A percentile compares a stretch with the other conserved stretches of the same genome.
These are phyloP conservation scores for Labeo catla DNA, from an alignment of 2,113 vertebrate species.

Conservation along the genomic window DNA sequence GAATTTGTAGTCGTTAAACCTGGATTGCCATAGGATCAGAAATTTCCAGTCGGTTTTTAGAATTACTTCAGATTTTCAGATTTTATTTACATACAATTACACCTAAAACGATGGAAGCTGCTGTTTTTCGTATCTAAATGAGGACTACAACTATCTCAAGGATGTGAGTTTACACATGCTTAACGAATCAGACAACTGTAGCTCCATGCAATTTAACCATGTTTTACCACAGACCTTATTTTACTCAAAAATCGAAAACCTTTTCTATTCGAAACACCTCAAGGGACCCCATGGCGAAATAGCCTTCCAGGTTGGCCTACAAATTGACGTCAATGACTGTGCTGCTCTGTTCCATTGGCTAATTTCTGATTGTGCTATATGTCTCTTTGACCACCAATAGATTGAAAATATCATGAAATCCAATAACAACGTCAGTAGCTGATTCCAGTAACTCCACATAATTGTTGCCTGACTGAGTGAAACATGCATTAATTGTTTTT, in stretches of 20 bases:
- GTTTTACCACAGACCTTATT: background rate
- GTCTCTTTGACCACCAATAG: constrained; percentile 11
- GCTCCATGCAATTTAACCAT: background rate
- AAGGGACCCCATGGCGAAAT: background rate
- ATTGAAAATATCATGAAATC: background rate
- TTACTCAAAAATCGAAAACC: background rate
- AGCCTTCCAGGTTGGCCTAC: background rate
- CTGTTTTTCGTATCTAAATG: background rate
- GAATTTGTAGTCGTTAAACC: background rate
- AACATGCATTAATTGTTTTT: constrained; percentile 35
- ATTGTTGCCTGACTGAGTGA: constrained; percentile 64
- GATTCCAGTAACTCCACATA: constrained; percentile 80
- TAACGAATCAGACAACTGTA: background rate
- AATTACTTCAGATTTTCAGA: background rate
- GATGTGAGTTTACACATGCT: background rate
- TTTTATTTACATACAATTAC: background rate
- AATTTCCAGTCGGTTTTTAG: background rate
- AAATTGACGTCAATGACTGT: background rate
- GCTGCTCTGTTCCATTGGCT: background rate
- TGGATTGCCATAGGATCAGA: background rate
- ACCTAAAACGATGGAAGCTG: background rate
- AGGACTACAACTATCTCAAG: no score
- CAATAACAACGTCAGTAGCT: constrained; percentile 63
- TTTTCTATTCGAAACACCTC: background rate
- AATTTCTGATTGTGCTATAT: background rate